Evolutionary conservation across 2,888 invertebrate genomes (phyloP).

Genomic region (Calephelis perditalis): DNA sequence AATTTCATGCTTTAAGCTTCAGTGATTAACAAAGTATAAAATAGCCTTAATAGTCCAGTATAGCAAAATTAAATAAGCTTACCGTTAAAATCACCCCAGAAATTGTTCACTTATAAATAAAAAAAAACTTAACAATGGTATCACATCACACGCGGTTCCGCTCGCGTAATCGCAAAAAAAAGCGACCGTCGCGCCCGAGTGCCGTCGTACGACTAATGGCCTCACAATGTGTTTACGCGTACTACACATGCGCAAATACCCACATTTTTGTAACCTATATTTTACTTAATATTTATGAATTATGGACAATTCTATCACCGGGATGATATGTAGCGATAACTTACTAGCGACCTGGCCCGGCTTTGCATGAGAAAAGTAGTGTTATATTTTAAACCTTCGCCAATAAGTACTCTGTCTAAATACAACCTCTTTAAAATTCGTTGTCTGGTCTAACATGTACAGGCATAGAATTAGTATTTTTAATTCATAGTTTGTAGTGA

Average conservation of each 20-base stretch:
- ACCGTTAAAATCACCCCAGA: constrained; percentile 31
- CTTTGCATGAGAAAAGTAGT: too few relatives aligned
- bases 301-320: constrained; percentile 2
- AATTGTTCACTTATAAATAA: constrained; percentile 36
- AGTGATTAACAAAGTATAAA: constrained; percentile 35
- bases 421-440: too few relatives aligned
- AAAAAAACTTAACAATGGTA: constrained; percentile 5
- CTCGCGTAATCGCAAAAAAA: neutral
- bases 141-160: constrained; percentile 10
- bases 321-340: too few relatives aligned
- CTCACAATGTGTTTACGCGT: constrained; percentile 58
- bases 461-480: too few relatives aligned
- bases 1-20: constrained; percentile 8
- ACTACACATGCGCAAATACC: constrained; percentile 58
- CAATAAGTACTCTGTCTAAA: too few relatives aligned
- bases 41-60: constrained; percentile 24
- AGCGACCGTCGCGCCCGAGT: constrained; percentile 31
- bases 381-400: too few relatives aligned
- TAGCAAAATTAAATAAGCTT: constrained; percentile 21
- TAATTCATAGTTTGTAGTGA: too few relatives aligned
- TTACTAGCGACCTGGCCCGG: too few relatives aligned
- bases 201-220: constrained; percentile 50
- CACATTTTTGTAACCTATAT: constrained; percentile 31
- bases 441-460: too few relatives aligned
- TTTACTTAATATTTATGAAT: constrained; percentile 2